Evolutionary conservation across 2,888 invertebrate genomes (phyloP), one percentile per base, ranked within the genome.

Genomic region (Nemapogon koenigi): DNA sequence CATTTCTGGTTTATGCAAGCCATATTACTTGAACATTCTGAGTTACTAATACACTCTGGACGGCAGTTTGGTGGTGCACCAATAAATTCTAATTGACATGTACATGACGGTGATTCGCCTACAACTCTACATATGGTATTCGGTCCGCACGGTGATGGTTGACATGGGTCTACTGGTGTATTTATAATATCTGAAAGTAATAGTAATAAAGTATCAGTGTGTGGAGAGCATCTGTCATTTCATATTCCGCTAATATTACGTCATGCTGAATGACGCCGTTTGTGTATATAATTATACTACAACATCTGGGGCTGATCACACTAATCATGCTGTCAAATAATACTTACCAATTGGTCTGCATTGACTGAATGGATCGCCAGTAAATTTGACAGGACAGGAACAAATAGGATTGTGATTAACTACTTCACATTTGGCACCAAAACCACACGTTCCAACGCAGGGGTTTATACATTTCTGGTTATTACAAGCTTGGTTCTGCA

Each of bases 391-490:
- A 17, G 82, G 80, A 53, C 90, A 90, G 31, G 83, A 83, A 58
- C 90, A 90, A 50, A 87, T 85, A 2, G 89, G 88, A 52, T 86
- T 86, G 50, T 91, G 88, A 59, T 88, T 89, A 13, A 87, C 75
- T 2, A 90, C 87, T 57, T 85, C 83, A 55, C 91, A 91, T 47
- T 81, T 78, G 4, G 90, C 87, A 49, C 83, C 81, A 32, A 83
- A 70, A 17, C 90, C 91, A 57, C 91, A 91, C 13, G 86, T 79
- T 18, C 89, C 89, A 11, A 84, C 81, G 53, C 91, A 91, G 10
- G 91, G 90, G 61, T 91, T 85, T 41, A 82, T 82, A 59, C 91
- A 91, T 67, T 88, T 89, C 46, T 87, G 85, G 57, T 88, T 89
- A 40, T 85, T 84, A 50, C 90, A 90, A 2, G 89, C 88, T 59